phyloP scores from a whole-genome alignment of 2,113 vertebrate species.

The Nesoenas mayeri region DNA sequence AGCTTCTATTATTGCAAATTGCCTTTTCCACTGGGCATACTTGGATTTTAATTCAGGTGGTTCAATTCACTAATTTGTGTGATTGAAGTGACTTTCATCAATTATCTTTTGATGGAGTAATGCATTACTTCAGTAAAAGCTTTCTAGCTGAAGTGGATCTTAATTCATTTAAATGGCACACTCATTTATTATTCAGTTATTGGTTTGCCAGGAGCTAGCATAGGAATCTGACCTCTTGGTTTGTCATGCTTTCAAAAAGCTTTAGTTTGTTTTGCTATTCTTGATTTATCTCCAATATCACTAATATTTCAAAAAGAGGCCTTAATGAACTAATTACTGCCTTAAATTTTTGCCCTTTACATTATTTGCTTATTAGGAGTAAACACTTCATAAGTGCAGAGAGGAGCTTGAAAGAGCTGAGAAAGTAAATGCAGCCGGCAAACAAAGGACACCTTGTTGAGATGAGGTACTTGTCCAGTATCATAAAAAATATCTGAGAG shows the following conservation, averaged over 20 bases:
- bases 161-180: slow-evolving; percentile 25
- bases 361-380: background rate
- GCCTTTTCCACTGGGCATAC: slow-evolving; percentile 30
- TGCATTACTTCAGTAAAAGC: slow-evolving; percentile 16
- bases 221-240: background rate
- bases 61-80: slow-evolving; percentile 28
- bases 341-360: background rate
- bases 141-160: slow-evolving; percentile 29
- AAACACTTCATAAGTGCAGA: background rate
- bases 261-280: background rate
- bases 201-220: background rate
- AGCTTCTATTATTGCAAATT: slow-evolving; percentile 29
- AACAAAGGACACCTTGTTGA: background rate
- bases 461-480: background rate
- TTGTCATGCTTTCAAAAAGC: background rate
- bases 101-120: slow-evolving; percentile 3
- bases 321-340: background rate
- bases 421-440: background rate
- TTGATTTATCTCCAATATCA: background rate
- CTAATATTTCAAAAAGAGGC: background rate
- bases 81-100: slow-evolving; percentile 24
- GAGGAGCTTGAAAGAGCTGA: background rate
- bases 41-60: slow-evolving; percentile 42
- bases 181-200: slow-evolving; percentile 46
- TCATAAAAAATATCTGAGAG: background rate